Conservation (phyloP, 2,797 vertebrate genomes). For the Sebastes steindachneri region DNA sequence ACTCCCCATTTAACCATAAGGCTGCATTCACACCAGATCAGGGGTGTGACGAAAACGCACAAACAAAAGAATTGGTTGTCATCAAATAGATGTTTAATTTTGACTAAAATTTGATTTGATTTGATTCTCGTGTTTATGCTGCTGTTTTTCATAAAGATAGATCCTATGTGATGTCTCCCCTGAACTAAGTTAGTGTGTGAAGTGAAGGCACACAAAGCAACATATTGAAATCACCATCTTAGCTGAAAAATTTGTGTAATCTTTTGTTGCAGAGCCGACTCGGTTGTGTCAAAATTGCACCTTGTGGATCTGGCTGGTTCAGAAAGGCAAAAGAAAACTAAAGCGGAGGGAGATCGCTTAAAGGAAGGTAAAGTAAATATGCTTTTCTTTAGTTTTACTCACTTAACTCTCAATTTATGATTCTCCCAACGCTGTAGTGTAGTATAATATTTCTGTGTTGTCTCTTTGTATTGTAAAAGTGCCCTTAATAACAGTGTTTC, state of each 20-base stretch:
- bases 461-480: background rate
- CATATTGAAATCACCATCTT: background rate
- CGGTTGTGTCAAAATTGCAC: conserved; percentile 91
- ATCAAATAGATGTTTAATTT: background rate
- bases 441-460: background rate
- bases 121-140: background rate
- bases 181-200: background rate
- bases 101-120: background rate
- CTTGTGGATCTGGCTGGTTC: conserved; percentile 97
- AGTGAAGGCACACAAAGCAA: background rate
- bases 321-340: conserved; percentile 97
- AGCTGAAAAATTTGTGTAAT: background rate
- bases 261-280: conserved; percentile 79
- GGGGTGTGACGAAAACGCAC: too few relatives aligned
- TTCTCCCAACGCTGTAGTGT: background rate
- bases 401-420: background rate
- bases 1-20: background rate
- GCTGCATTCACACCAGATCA: too few relatives aligned
- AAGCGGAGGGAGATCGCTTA: conserved; percentile 94
- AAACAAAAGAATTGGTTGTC: too few relatives aligned
- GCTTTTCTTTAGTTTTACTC: background rate
- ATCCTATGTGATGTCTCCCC: background rate
- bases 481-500: background rate
- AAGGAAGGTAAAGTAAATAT: conserved; percentile 88
- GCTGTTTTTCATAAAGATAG: background rate